A percentile compares a stretch with the other conserved stretches of the same genome.
Evolutionary conservation across 2,888 invertebrate genomes (phyloP).

Genomic region (Adineta ricciae): DNA sequence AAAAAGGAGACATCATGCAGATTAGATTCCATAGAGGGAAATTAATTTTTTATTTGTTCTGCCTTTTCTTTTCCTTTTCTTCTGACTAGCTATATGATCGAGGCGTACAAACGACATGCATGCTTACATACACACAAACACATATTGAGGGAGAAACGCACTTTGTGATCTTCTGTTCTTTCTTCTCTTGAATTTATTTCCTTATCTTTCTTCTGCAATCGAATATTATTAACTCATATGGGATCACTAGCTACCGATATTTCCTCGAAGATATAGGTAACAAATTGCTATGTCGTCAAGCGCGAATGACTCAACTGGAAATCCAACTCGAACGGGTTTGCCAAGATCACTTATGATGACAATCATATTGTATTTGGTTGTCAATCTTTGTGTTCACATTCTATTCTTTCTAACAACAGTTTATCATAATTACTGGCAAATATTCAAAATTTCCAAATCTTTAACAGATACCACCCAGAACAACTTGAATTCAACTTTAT

Average conservation of each 20-base stretch:
- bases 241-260: not conserved
- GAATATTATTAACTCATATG: not conserved
- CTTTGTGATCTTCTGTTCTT: not conserved
- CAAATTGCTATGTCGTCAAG: not conserved
- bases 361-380: not conserved
- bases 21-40: constrained; percentile 13
- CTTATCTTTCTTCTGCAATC: not conserved
- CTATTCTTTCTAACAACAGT: not conserved
- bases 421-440: not conserved
- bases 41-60: constrained; percentile 1
- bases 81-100: not conserved
- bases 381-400: not conserved
- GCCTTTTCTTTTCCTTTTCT: not conserved
- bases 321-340: not conserved
- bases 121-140: not conserved
- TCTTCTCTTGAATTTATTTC: not conserved
- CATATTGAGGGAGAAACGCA: not conserved
- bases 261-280: not conserved
- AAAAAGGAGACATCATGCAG: not conserved
- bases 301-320: not conserved
- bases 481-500: not conserved
- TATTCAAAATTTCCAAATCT: not conserved
- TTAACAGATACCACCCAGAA: not conserved
- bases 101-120: not conserved
- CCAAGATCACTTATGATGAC: not conserved